Evolutionary conservation across 2,113 vertebrate species (phyloP).

Genomic region (Labrus mixtus): DNA sequence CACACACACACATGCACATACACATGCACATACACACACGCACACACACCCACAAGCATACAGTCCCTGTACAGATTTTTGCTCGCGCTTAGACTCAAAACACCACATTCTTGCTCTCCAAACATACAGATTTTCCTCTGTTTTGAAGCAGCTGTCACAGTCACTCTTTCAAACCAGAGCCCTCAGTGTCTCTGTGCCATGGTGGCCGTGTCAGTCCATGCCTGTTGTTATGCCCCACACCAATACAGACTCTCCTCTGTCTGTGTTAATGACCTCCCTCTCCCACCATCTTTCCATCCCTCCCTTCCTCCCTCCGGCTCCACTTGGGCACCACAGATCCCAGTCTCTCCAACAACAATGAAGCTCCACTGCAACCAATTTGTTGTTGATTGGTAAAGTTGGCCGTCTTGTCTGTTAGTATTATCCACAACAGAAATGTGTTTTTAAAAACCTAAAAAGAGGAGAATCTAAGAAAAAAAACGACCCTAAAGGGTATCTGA

Average conservation of each 20-base stretch:
- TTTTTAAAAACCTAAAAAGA: conserved; percentile 2
- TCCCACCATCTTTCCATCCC: conserved; percentile 52
- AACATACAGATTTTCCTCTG: conserved; percentile 65
- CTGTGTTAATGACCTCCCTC: conserved; percentile 59
- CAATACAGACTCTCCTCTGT: conserved; percentile 78
- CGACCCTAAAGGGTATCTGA: conserved; percentile 26
- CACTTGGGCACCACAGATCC: conserved; percentile 56
- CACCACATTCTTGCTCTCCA: conserved; percentile 70
- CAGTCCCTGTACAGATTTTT: conserved; percentile 60
- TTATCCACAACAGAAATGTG: conserved; percentile 23
- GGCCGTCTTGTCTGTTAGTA: conserved; percentile 21
- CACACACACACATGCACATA: conserved; percentile 27
- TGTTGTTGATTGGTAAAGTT: conserved; percentile 45
- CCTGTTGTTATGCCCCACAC: conserved; percentile 70
- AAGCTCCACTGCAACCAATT: conserved; percentile 47
- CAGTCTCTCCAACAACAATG: conserved; percentile 54
- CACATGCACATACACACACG: conserved; percentile 17
- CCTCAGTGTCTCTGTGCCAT: conserved; percentile 47
- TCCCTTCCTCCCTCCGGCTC: conserved; percentile 46
- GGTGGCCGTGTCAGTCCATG: conserved; percentile 73
- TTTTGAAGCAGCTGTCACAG: conserved; percentile 70
- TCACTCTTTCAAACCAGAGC: conserved; percentile 51
- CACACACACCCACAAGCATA: conserved; percentile 12
- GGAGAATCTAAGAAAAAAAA: conserved; percentile 16
- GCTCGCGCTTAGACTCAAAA: conserved; percentile 60